Conservation (phyloP, 2,888 invertebrate species). For the Mantis religiosa region DNA sequence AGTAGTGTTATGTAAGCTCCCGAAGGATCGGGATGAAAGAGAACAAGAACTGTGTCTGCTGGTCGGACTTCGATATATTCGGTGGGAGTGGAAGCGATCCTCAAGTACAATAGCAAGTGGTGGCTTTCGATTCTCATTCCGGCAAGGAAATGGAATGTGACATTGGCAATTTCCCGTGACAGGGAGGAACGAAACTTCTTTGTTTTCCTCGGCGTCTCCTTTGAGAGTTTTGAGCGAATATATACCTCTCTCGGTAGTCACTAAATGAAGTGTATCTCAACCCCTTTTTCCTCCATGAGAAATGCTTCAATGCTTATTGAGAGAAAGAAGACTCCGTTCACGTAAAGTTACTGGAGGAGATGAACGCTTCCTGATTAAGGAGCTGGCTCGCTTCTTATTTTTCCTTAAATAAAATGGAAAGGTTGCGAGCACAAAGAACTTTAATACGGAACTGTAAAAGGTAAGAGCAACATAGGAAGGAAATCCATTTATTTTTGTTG, state of each 20-base stretch:
- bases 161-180: slow-evolving; percentile 25
- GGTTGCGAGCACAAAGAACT: no score
- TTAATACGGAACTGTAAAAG: no score
- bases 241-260: neutral
- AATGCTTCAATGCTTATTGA: neutral
- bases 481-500: no score
- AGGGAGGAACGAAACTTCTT: slow-evolving; percentile 8
- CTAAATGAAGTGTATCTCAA: neutral
- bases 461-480: no score
- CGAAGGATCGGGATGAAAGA: neutral
- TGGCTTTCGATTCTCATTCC: slow-evolving; percentile 25
- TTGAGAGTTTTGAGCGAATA: neutral
- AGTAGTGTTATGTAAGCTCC: neutral
- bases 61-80: neutral
- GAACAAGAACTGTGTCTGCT: neutral
- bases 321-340: neutral
- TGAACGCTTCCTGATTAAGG: no score
- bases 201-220: slow-evolving; percentile 17
- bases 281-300: neutral
- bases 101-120: neutral
- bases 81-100: neutral
- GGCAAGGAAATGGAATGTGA: slow-evolving; percentile 28
- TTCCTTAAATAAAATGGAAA: no score
- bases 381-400: no score
- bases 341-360: no score